Percentiles rank a stretch among this genome's conserved stretches.
phyloP scores from a whole-genome alignment of 2,797 vertebrate species.

The Sciurus carolinensis region DNA sequence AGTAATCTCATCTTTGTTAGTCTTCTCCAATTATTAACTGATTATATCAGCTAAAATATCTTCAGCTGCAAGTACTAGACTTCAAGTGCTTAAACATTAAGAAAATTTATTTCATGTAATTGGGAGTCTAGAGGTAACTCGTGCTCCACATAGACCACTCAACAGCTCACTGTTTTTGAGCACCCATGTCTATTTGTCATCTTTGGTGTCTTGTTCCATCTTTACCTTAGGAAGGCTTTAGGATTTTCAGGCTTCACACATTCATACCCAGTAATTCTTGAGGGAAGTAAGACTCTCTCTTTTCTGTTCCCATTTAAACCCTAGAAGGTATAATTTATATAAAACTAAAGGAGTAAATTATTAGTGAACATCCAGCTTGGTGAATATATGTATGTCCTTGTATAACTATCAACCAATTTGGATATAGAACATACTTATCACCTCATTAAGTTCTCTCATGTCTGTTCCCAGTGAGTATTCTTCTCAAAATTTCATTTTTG shows the following conservation, averaged over 20 bases:
- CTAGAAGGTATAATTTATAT: background rate
- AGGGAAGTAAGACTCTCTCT: background rate
- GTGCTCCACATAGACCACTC: background rate
- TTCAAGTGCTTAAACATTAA: background rate
- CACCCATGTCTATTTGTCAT: background rate
- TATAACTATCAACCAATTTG: background rate
- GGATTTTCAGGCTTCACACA: background rate
- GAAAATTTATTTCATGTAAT: background rate
- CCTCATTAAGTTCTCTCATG: background rate
- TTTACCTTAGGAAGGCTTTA: background rate
- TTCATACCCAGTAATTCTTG: background rate
- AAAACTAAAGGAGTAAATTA: background rate
- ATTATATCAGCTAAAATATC: background rate
- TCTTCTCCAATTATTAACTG: background rate
- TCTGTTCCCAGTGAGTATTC: background rate
- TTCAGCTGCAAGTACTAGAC: background rate
- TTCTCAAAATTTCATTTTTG: conserved; percentile 33
- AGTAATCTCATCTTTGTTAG: background rate
- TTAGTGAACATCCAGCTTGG: background rate
- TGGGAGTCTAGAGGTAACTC: background rate
- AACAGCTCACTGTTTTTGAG: background rate
- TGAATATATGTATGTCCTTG: background rate
- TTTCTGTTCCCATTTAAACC: background rate
- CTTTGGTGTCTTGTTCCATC: background rate
- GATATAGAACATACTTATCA: background rate